Evolutionary conservation across 1,140 invertebrate species (phyloP).

Genomic region (Heliothis subflexa): DNA sequence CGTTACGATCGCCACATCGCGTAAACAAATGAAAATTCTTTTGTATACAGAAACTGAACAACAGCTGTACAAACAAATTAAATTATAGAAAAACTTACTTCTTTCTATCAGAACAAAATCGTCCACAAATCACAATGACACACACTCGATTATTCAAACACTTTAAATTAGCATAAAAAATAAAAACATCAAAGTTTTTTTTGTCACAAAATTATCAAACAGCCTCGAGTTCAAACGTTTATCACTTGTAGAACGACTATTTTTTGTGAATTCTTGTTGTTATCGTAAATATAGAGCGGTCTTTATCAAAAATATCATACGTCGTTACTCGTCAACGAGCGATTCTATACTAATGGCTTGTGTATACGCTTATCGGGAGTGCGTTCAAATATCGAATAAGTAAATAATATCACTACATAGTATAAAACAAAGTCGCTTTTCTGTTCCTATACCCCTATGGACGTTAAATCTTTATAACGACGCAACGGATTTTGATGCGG

Average conservation of each 20-base stretch:
- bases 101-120: neutral
- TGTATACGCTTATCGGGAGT: constrained; percentile 25
- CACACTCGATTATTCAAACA: neutral
- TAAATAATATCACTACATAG: too few relatives aligned
- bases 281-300: neutral
- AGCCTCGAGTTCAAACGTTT: neutral
- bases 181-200: neutral
- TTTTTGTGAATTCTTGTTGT: neutral
- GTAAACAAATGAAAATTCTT: constrained; percentile 5
- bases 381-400: constrained; percentile 35
- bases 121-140: neutral
- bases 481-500: too few relatives aligned
- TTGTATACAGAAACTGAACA: neutral
- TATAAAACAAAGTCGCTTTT: too few relatives aligned
- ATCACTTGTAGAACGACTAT: neutral
- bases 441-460: too few relatives aligned
- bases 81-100: neutral
- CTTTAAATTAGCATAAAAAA: neutral
- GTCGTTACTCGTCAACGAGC: neutral
- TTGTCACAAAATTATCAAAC: neutral
- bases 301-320: neutral
- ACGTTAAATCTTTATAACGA: too few relatives aligned
- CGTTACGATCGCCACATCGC: neutral
- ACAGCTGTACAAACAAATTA: neutral
- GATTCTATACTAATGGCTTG: constrained; percentile 13